These are phyloP conservation scores for Gallinago stenura DNA, from an alignment of 2,797 vertebrate species.

Conservation along the genomic window DNA sequence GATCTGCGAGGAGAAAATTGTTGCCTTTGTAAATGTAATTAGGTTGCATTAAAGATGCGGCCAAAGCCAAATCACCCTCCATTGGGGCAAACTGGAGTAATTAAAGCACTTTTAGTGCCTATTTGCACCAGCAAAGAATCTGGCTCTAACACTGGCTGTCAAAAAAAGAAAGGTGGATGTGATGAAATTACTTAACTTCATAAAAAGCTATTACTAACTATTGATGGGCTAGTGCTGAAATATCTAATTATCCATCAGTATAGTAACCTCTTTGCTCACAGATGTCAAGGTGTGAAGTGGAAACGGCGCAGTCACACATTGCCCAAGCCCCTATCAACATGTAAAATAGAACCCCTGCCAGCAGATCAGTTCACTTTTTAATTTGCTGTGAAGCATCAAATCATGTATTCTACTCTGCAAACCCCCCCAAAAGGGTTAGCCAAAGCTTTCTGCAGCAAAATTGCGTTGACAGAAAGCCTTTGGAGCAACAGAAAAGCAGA, in stretches of 20 bases:
- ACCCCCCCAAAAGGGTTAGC: neutral
- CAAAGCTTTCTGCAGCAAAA: neutral
- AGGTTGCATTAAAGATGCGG: neutral
- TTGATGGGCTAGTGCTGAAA: neutral
- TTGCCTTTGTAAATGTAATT: neutral
- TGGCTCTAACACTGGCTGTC: neutral
- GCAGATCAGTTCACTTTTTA: neutral
- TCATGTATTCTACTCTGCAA: neutral
- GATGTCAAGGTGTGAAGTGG: neutral
- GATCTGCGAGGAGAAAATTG: neutral
- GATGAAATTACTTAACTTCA: neutral
- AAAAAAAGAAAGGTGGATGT: neutral
- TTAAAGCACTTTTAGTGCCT: neutral
- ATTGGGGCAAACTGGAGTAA: neutral
- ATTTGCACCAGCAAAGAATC: neutral
- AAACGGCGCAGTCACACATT: neutral
- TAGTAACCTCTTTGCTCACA: neutral
- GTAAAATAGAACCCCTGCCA: neutral
- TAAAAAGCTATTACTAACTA: neutral
- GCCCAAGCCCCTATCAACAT: neutral
- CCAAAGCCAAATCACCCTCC: neutral
- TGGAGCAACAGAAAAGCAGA: neutral
- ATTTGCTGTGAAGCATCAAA: neutral
- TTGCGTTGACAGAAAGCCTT: neutral
- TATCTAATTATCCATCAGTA: neutral